A percentile compares a stretch with the other conserved stretches of the same genome.
These are phyloP conservation scores for Chymomyza costata DNA, from an alignment of 1,140 invertebrate genomes.

Conservation along the genomic window DNA sequence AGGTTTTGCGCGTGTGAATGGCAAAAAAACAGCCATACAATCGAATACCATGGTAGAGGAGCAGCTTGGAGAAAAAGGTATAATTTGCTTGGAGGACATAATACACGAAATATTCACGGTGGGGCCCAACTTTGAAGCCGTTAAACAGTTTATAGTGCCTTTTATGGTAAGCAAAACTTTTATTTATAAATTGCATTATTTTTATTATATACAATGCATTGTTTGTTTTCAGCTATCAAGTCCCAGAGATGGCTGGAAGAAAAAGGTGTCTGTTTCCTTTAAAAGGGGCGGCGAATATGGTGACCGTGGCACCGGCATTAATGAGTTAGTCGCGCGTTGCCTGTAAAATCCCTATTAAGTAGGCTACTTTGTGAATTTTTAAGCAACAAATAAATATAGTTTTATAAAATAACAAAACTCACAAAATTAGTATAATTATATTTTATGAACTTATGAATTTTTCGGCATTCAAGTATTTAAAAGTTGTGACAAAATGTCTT, in stretches of 20 bases:
- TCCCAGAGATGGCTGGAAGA: slow-evolving; percentile 70
- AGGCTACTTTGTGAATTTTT: slow-evolving; percentile 30
- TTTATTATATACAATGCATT: background rate
- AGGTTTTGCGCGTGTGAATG: slow-evolving; percentile 61
- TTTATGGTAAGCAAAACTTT: slow-evolving; percentile 61
- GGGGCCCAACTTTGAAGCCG: slow-evolving; percentile 60
- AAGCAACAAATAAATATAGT: slow-evolving; percentile 14
- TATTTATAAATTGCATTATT: slow-evolving; percentile 8
- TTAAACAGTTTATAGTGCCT: slow-evolving; percentile 52
- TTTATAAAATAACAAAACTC: slow-evolving; percentile 22
- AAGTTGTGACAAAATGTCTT: slow-evolving; percentile 25
- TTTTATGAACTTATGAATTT: slow-evolving; percentile 4
- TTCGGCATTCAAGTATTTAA: background rate
- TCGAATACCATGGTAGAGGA: slow-evolving; percentile 71
- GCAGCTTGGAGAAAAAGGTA: slow-evolving; percentile 60
- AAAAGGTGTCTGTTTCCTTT: slow-evolving; percentile 64
- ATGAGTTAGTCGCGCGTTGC: slow-evolving; percentile 64
- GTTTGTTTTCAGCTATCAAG: slow-evolving; percentile 46
- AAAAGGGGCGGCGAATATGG: slow-evolving; percentile 73
- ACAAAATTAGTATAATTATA: slow-evolving; percentile 13
- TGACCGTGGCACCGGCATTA: slow-evolving; percentile 57
- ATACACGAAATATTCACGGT: slow-evolving; percentile 74
- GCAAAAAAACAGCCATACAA: slow-evolving; percentile 67
- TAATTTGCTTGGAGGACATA: slow-evolving; percentile 74
- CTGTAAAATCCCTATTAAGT: slow-evolving; percentile 50